Conservation (phyloP, 1,140 invertebrate genomes). For the Rhynchophorus ferrugineus region DNA sequence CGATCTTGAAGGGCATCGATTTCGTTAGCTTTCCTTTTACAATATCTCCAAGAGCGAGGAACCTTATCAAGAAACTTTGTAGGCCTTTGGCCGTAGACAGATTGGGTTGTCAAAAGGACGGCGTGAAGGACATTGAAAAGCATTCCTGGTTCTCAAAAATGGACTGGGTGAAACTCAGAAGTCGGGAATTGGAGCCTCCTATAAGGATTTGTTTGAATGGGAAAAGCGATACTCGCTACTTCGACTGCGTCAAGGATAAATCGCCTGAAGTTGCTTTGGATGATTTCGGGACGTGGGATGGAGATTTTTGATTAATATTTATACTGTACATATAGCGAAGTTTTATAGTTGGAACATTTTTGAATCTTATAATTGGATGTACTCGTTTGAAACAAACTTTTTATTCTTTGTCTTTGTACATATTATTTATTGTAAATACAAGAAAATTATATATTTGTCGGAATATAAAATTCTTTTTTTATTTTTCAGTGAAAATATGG, state of each 20-base stretch:
- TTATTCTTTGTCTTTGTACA: too few relatives aligned
- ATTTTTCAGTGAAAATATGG: too few relatives aligned
- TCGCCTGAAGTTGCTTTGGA: conserved; percentile 10
- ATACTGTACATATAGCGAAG: too few relatives aligned
- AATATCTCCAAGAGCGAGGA: conserved; percentile 69
- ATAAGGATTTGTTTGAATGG: conserved; percentile 27
- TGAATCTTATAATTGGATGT: too few relatives aligned
- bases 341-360: too few relatives aligned
- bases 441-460: too few relatives aligned
- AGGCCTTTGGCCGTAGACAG: conserved; percentile 83
- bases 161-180: conserved; percentile 30
- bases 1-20: conserved; percentile 88
- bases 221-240: conserved; percentile 30
- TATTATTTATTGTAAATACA: too few relatives aligned
- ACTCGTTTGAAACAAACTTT: too few relatives aligned
- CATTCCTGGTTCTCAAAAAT: conserved; percentile 65
- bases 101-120: conserved; percentile 84
- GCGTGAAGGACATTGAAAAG: conserved; percentile 85
- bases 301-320: conserved; percentile 17
- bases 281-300: conserved; percentile 22
- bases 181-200: conserved; percentile 23
- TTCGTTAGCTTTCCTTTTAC: conserved; percentile 75
- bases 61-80: conserved; percentile 83
- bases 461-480: too few relatives aligned
- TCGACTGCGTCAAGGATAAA: conserved; percentile 29